Evolutionary conservation across 2,888 invertebrate species (phyloP).

Genomic region (Rhingia rostrata): DNA sequence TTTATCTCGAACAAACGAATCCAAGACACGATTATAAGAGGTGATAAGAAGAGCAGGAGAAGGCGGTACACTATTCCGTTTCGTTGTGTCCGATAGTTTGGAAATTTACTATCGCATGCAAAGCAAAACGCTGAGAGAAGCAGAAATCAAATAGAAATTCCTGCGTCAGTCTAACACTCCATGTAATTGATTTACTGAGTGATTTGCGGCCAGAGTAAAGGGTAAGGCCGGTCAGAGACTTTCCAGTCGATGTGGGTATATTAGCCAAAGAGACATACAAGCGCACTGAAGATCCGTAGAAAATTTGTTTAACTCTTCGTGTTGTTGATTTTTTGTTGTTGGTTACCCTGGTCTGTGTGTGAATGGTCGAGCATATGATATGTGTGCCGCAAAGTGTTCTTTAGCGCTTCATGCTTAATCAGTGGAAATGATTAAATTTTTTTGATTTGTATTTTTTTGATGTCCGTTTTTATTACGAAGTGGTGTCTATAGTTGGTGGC

Average conservation of each 20-base stretch:
- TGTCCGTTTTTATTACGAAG: not conserved
- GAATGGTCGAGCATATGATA: not conserved
- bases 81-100: constrained; percentile 32
- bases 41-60: constrained; percentile 42
- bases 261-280: constrained; percentile 30
- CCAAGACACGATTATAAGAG: constrained; percentile 35
- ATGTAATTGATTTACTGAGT: constrained; percentile 73
- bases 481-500: not conserved
- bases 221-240: constrained; percentile 53
- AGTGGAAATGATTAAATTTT: constrained; percentile 74
- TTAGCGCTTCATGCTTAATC: constrained; percentile 71
- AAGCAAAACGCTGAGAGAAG: constrained; percentile 26
- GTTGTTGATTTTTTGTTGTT: constrained; percentile 8
- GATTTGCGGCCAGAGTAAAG: constrained; percentile 65
- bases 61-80: constrained; percentile 21
- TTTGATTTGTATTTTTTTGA: constrained; percentile 67
- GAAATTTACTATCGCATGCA: constrained; percentile 56
- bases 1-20: not conserved
- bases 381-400: constrained; percentile 36
- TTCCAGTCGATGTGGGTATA: constrained; percentile 9
- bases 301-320: constrained; percentile 52
- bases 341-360: constrained; percentile 40
- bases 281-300: constrained; percentile 54
- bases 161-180: constrained; percentile 62
- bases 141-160: constrained; percentile 65